Evolutionary conservation across 2,113 vertebrate genomes (phyloP).

Genomic region (Grus americana): DNA sequence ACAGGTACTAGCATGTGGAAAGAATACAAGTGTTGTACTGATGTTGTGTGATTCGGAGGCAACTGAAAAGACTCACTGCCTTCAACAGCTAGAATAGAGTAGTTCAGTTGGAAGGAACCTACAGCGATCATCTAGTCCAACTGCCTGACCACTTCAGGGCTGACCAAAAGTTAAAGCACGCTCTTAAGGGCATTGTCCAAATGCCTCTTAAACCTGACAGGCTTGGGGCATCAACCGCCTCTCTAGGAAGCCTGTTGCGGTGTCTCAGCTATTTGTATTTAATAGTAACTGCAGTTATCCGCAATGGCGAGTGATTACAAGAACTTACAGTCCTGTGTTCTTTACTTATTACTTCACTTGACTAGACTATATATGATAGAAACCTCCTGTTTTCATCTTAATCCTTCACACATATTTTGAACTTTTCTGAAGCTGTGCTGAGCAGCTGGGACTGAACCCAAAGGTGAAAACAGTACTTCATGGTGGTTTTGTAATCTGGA

Average conservation of each 20-base stretch:
- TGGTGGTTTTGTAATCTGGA: neutral
- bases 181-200: neutral
- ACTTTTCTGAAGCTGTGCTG: neutral
- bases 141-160: neutral
- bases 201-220: neutral
- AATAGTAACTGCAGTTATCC: neutral
- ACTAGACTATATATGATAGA: neutral
- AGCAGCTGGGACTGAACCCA: neutral
- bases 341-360: neutral
- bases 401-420: neutral
- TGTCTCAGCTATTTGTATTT: neutral
- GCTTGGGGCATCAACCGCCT: accelerated
- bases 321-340: neutral
- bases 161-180: neutral
- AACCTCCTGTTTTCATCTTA: neutral
- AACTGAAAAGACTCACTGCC: neutral
- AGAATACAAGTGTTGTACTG: neutral
- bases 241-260: neutral
- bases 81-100: neutral
- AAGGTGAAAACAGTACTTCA: neutral
- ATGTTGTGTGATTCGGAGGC: neutral
- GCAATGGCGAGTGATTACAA: neutral
- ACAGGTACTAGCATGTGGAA: neutral
- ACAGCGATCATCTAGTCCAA: neutral
- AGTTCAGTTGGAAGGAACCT: no score